Conservation (phyloP, 2,888 invertebrate genomes). For the Plebejus argus region DNA sequence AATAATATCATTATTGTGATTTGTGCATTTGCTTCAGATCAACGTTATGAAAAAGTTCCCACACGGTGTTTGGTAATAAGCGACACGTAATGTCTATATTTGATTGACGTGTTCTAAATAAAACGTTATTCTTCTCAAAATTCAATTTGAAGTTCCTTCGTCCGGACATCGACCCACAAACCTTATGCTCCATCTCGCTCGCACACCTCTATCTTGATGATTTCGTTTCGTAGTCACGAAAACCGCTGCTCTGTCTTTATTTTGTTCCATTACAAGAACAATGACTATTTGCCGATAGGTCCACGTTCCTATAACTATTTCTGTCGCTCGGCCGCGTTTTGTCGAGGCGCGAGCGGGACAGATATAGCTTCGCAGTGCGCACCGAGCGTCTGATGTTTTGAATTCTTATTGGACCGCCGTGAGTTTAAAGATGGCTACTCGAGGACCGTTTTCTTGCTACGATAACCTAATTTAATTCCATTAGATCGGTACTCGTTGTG, state of each 20-base stretch:
- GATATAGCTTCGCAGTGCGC: conserved; percentile 50
- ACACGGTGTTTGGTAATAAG: conserved; percentile 19
- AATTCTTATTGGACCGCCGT: conserved; percentile 75
- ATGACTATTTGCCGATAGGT: conserved; percentile 73
- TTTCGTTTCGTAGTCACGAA: conserved; percentile 76
- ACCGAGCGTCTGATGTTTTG: conserved; percentile 63
- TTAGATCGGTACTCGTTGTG: conserved; percentile 69
- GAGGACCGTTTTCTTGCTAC: conserved; percentile 74
- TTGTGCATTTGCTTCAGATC: neutral
- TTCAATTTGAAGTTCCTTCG: conserved; percentile 74
- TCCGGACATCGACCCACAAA: conserved; percentile 78
- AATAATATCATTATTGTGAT: neutral
- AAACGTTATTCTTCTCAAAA: conserved; percentile 69
- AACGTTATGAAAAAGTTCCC: neutral
- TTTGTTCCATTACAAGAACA: conserved; percentile 81
- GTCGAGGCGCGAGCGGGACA: conserved; percentile 57
- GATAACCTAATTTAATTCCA: conserved; percentile 77
- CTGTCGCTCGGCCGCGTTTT: conserved; percentile 52
- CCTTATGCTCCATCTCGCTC: conserved; percentile 65
- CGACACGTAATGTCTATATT: conserved; percentile 30
- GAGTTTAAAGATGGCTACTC: conserved; percentile 77
- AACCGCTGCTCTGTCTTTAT: conserved; percentile 79
- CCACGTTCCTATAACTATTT: conserved; percentile 64
- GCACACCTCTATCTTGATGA: conserved; percentile 53
- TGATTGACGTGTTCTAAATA: conserved; percentile 51